phyloP scores from a whole-genome alignment of 1,140 invertebrate genomes.

The Protaetia brevitarsis region DNA sequence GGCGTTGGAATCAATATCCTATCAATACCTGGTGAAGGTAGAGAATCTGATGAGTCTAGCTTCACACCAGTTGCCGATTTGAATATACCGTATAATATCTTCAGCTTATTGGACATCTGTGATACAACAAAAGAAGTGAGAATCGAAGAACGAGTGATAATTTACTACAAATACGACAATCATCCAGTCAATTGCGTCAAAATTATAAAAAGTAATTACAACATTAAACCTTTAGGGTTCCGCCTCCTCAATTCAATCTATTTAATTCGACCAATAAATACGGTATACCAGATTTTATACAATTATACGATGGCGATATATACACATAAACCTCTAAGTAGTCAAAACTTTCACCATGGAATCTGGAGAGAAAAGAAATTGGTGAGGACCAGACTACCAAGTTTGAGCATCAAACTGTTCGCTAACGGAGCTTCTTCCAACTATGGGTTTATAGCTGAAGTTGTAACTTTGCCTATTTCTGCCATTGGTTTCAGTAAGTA shows the following conservation, averaged over 20 bases:
- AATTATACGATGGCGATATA: conserved; percentile 88
- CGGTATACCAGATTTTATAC: conserved; percentile 78
- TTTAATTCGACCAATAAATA: conserved; percentile 84
- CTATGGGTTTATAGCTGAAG: conserved; percentile 98
- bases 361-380: conserved; percentile 70
- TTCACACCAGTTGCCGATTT: conserved; percentile 79
- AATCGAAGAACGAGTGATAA: conserved; percentile 83
- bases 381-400: conserved; percentile 71
- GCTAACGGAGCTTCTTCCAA: conserved; percentile 88
- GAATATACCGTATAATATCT: conserved; percentile 90
- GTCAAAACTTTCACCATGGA: conserved; percentile 69
- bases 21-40: conserved; percentile 88
- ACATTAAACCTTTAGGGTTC: conserved; percentile 85
- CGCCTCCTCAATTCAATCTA: conserved; percentile 90
- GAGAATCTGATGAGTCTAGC: conserved; percentile 81
- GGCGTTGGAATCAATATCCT: conserved; percentile 88
- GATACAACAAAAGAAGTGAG: conserved; percentile 88
- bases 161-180: conserved; percentile 98
- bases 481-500: conserved; percentile 82
- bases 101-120: conserved; percentile 95
- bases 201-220: conserved; percentile 83
- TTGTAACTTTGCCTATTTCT: conserved; percentile 90
- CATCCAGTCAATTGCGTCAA: conserved; percentile 96
- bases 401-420: conserved; percentile 87
- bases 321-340: conserved; percentile 78